Percentiles rank a stretch among this genome's conserved stretches.
Conservation (phyloP, 1,140 invertebrate species). For the Philopotamus ludificatus region DNA sequence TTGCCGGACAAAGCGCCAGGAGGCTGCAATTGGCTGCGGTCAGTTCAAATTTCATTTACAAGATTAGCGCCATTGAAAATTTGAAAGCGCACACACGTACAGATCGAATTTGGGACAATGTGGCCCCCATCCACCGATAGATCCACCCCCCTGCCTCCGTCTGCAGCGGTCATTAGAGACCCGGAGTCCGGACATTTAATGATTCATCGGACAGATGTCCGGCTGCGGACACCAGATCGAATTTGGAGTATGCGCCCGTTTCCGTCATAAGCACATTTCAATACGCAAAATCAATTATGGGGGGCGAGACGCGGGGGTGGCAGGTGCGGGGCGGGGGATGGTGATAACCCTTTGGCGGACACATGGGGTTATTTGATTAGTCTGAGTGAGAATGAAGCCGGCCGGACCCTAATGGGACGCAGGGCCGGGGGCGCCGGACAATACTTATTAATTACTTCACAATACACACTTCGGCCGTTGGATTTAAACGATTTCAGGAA, state of each 20-base stretch:
- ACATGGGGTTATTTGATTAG: slow-evolving; percentile 41
- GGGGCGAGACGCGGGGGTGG: not conserved
- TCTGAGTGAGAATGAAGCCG: slow-evolving; percentile 26
- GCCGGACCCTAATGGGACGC: slow-evolving; percentile 29
- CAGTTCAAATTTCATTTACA: no score
- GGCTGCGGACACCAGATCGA: not conserved
- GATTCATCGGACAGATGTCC: slow-evolving; percentile 18
- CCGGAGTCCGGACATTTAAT: not conserved
- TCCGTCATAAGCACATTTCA: slow-evolving; percentile 35
- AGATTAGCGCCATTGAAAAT: no score
- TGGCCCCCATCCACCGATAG: not conserved
- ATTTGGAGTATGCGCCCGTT: slow-evolving; percentile 3
- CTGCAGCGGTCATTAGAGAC: not conserved
- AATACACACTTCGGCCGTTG: not conserved
- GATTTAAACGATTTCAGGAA: slow-evolving; percentile 1
- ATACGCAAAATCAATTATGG: slow-evolving; percentile 41
- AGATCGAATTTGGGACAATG: no score
- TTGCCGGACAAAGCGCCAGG: no score
- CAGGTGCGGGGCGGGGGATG: not conserved
- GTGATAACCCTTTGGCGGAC: slow-evolving; percentile 26
- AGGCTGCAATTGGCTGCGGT: no score
- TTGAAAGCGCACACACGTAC: no score
- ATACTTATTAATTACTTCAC: slow-evolving; percentile 27
- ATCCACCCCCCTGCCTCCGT: not conserved
- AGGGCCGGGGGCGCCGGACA: slow-evolving; percentile 16